Percentiles rank a stretch among this genome's conserved stretches.
Evolutionary conservation across 2,113 vertebrate genomes (phyloP).

Genomic region (Crotophaga sulcirostris): DNA sequence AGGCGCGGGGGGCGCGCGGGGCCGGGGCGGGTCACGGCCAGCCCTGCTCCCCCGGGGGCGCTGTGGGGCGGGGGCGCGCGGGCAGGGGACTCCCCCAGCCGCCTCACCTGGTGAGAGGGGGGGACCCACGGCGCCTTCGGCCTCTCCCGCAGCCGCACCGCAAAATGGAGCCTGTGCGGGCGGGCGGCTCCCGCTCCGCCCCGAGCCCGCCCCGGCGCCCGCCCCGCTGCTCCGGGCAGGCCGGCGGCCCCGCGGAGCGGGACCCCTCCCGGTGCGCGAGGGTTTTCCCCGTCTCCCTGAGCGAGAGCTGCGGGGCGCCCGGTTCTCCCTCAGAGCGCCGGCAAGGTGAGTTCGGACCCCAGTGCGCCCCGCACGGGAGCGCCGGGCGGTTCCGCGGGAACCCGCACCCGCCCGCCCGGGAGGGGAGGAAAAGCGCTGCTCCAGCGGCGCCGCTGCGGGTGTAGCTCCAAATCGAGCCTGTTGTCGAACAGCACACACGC

Average conservation of each 20-base stretch:
- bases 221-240: background rate
- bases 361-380: no score
- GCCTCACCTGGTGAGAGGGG: background rate
- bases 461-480: background rate
- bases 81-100: no score
- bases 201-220: slow-evolving; percentile 28
- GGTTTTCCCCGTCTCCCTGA: background rate
- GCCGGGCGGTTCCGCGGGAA: background rate
- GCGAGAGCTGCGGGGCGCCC: background rate
- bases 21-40: no score
- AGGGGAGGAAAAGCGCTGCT: no score
- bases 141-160: background rate
- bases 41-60: no score
- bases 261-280: background rate
- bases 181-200: background rate
- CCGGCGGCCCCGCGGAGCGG: no score
- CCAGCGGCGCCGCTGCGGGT: no score
- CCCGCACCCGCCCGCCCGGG: background rate
- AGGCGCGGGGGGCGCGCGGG: no score
- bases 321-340: background rate
- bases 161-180: slow-evolving; percentile 30
- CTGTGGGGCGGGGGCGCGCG: no score
- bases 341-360: slow-evolving; percentile 6
- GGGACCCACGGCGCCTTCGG: background rate
- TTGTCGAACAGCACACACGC: background rate